These are phyloP conservation scores for Parus major DNA, from an alignment of 2,113 vertebrate species.

Conservation along the genomic window DNA sequence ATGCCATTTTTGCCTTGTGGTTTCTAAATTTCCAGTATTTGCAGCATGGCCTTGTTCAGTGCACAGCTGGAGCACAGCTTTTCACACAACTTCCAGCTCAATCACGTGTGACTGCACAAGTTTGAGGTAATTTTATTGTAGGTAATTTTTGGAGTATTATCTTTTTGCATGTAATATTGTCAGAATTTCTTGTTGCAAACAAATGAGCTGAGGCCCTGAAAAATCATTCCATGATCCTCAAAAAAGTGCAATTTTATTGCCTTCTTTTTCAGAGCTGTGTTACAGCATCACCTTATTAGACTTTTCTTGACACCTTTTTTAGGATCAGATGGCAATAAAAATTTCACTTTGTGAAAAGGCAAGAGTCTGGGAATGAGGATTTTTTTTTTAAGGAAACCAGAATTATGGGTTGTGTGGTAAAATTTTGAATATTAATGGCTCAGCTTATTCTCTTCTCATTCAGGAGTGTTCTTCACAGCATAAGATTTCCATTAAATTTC, in stretches of 20 bases:
- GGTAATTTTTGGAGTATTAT: neutral
- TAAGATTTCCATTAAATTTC: neutral
- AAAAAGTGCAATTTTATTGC: neutral
- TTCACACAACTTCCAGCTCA: neutral
- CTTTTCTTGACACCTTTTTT: neutral
- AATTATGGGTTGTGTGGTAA: neutral
- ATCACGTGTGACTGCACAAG: fast-evolving
- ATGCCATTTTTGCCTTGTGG: neutral
- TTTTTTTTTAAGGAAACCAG: neutral
- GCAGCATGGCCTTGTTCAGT: neutral
- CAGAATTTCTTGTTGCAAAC: neutral
- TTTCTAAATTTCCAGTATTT: neutral
- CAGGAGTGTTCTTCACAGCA: neutral
- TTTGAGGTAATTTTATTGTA: neutral
- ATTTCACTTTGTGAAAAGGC: neutral
- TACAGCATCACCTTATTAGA: neutral
- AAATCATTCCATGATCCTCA: neutral
- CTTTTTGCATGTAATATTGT: neutral
- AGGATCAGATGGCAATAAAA: neutral
- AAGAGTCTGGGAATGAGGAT: neutral
- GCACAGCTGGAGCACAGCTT: neutral
- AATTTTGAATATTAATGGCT: neutral
- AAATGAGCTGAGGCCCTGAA: neutral
- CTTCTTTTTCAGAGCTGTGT: neutral
- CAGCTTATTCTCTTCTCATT: neutral